Percentiles rank a stretch among this genome's conserved stretches.
Evolutionary conservation across 2,113 vertebrate genomes (phyloP).

Genomic region (Tupaia chinensis): DNA sequence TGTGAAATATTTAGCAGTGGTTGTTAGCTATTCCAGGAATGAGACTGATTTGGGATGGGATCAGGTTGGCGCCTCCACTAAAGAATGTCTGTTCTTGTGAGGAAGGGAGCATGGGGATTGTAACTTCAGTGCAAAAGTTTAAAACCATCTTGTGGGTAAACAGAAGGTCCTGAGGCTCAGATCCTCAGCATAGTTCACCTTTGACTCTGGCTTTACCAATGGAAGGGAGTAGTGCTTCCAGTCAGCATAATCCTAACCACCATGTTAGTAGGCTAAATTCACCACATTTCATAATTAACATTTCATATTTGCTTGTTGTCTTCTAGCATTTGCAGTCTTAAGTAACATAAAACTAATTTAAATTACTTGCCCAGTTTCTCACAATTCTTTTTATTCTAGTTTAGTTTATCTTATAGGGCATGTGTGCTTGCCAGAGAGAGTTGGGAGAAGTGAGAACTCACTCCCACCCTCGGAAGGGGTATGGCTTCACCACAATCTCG

Average conservation of each 20-base stretch:
- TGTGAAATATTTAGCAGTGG: slow-evolving; percentile 55
- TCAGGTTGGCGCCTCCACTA: not conserved
- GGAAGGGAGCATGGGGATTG: not conserved
- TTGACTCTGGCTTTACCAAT: not conserved
- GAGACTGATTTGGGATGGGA: slow-evolving; percentile 40
- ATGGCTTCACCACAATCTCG: too few relatives aligned
- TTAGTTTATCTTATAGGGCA: too few relatives aligned
- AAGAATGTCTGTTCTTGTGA: slow-evolving; percentile 17
- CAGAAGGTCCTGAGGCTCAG: not conserved
- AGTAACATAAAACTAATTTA: slow-evolving; percentile 46
- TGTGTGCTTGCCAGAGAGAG: too few relatives aligned
- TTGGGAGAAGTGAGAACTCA: too few relatives aligned
- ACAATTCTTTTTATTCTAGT: not conserved
- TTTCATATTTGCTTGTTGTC: not conserved
- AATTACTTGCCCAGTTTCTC: not conserved
- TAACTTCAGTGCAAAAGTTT: slow-evolving; percentile 20
- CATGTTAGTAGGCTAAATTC: not conserved
- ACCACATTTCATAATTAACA: not conserved
- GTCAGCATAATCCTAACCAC: not conserved
- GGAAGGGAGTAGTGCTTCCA: not conserved
- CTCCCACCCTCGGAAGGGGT: too few relatives aligned
- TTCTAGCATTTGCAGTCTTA: not conserved
- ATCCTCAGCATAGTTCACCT: not conserved
- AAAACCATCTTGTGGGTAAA: slow-evolving; percentile 7
- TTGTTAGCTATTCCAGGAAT: slow-evolving; percentile 66